These are phyloP conservation scores for Eurois occulta DNA, from an alignment of 2,888 invertebrate genomes.

Conservation along the genomic window DNA sequence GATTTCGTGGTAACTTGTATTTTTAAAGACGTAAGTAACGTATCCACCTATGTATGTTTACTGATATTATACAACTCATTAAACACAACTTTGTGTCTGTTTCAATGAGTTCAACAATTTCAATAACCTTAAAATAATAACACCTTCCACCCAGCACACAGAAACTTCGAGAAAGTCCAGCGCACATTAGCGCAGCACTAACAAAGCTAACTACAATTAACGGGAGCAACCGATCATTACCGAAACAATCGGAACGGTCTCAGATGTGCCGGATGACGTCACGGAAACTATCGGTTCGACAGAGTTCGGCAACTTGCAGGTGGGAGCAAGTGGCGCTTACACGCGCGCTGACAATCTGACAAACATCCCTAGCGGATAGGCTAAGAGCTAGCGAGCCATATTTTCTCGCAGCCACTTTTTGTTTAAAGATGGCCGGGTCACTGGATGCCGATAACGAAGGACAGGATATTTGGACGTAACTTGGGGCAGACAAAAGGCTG, in stretches of 20 bases:
- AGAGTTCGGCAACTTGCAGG: slow-evolving; percentile 61
- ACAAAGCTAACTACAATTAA: slow-evolving; percentile 59
- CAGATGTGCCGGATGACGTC: slow-evolving; percentile 63
- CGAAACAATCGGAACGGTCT: slow-evolving; percentile 62
- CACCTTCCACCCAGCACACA: not conserved
- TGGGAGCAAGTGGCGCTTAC: slow-evolving; percentile 64
- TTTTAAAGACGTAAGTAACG: not conserved
- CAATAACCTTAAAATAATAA: slow-evolving; percentile 8
- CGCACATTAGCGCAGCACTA: slow-evolving; percentile 44
- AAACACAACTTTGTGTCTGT: not conserved
- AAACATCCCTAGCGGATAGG: slow-evolving; percentile 72
- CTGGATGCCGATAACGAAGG: not conserved
- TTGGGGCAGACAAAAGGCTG: not conserved
- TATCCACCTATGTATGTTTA: not conserved
- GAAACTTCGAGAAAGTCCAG: slow-evolving; percentile 19
- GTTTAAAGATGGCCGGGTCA: not conserved
- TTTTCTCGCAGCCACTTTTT: not conserved
- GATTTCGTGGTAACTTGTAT: not conserved
- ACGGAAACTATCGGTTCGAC: slow-evolving; percentile 52
- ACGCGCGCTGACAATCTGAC: slow-evolving; percentile 75
- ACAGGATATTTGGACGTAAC: not conserved
- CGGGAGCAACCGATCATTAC: slow-evolving; percentile 55
- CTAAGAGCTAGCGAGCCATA: slow-evolving; percentile 50
- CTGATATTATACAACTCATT: not conserved
- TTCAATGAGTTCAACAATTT: slow-evolving; percentile 1